Percentiles rank a stretch among this genome's conserved stretches.
Conservation (phyloP, 2,888 invertebrate genomes). For the Hipparchia semele region DNA sequence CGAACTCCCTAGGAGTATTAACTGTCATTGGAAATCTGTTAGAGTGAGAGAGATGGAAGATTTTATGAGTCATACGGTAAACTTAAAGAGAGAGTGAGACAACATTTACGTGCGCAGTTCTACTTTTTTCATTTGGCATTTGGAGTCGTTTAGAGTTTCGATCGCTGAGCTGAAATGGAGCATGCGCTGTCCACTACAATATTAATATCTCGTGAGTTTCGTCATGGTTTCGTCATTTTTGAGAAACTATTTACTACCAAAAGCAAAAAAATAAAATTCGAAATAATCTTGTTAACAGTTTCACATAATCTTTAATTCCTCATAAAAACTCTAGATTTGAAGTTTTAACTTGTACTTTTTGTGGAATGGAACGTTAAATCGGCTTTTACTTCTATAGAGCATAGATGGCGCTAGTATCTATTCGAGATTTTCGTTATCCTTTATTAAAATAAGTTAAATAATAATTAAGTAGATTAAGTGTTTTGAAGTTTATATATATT, state of each 20-base stretch:
- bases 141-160: conserved; percentile 34
- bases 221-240: no score
- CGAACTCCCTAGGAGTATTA: conserved; percentile 40
- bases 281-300: background rate
- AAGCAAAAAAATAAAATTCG: background rate
- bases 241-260: background rate
- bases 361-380: conserved; percentile 6
- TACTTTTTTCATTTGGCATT: conserved; percentile 25
- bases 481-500: no score
- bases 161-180: conserved; percentile 55
- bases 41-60: background rate
- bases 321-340: no score
- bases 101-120: conserved; percentile 23
- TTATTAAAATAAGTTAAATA: no score
- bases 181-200: conserved; percentile 56
- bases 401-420: background rate
- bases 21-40: conserved; percentile 30
- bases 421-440: no score
- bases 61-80: background rate
- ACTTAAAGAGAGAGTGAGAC: background rate
- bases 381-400: background rate
- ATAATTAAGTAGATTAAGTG: no score
- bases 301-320: background rate
- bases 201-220: background rate
- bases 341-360: background rate